These are phyloP conservation scores for Athetis lepigone DNA, from an alignment of 2,888 invertebrate species.

Conservation along the genomic window DNA sequence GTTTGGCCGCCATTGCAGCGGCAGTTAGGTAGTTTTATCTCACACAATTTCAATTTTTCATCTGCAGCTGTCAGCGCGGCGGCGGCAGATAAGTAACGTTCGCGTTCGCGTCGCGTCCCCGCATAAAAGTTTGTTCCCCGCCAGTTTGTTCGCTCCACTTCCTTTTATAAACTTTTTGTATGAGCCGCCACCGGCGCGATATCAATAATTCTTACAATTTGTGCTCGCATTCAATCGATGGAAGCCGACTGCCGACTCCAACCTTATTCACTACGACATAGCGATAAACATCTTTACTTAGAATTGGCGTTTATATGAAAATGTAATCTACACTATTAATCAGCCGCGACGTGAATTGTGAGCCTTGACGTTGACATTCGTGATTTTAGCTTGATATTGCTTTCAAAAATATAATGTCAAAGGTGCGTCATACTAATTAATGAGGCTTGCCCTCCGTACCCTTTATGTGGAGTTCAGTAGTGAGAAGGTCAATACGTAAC, in stretches of 20 bases:
- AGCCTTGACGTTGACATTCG: conserved; percentile 58
- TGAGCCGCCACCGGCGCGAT: conserved; percentile 78
- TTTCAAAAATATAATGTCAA: conserved; percentile 54
- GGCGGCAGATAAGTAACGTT: conserved; percentile 88
- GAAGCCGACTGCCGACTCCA: conserved; percentile 66
- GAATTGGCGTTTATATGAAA: conserved; percentile 53
- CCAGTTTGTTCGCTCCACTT: conserved; percentile 89
- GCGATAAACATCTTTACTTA: conserved; percentile 66
- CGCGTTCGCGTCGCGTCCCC: conserved; percentile 83
- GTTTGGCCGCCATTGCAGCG: conserved; percentile 81
- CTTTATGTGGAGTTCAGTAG: conserved; percentile 38
- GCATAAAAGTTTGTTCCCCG: conserved; percentile 86
- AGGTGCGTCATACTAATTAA: conserved; percentile 59
- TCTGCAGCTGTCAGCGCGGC: conserved; percentile 89
- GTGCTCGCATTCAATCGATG: conserved; percentile 76
- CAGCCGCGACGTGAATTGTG: conserved; percentile 50
- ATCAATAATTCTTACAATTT: conserved; percentile 89
- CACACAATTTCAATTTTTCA: conserved; percentile 91
- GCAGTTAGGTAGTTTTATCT: conserved; percentile 90
- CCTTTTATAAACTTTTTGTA: conserved; percentile 89
- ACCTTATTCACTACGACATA: conserved; percentile 65
- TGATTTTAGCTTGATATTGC: conserved; percentile 50
- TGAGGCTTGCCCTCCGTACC: conserved; percentile 52
- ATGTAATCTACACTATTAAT: conserved; percentile 63
- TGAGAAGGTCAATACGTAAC: conserved; percentile 36